Base-by-base conservation (phyloP, 2,888 invertebrate species). In the Athalia circularis region DNA sequence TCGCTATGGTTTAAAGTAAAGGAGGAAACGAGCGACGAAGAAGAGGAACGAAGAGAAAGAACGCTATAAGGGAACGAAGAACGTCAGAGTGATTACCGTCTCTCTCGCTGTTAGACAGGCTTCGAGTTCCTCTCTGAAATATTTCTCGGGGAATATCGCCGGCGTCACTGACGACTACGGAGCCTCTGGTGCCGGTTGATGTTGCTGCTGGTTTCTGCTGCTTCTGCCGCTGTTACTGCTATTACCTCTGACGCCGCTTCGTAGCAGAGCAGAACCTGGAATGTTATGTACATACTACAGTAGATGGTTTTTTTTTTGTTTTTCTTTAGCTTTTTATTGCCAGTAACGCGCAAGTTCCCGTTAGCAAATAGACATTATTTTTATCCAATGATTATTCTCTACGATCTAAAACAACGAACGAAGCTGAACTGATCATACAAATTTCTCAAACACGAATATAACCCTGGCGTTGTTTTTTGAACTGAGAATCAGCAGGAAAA, bases 131-230 rank as follows among this genome's bases (percentile, higher is more conserved):
- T 84, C 85, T 84, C 85, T 84, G 86, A 87, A 87, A 87, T 87
- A 87, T 87, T 86, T 87, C 87, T 83, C 86, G 84, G 84, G 86
- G 86, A 87, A 88, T 88, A 88, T 88, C 82, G 82, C 85, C 80
- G 82, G 85, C 85, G 84, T 83, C 84, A 83, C 81, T 82, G 84
- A 83, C 84, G 83, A 82, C 83, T 80, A 83, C 83, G 82, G 80
- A 81, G 82, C 83, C 80, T 77, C 81, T 80, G 82, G 80, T 68
- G 80, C 82, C 82, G 79, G 80, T 81, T 83, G 85, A 85, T 85
- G 64, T 48, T 48, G 64, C 64, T n/a, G 11, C 67, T 15, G 67
- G 29, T 29, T 29, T 29, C 29, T 29, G 29, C 29, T 29, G 29
- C 29, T 29, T 29, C 29, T 29, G 29, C 29, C 29, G 29, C 29